phyloP scores from a whole-genome alignment of 2,888 invertebrate species.

The Callinectes sapidus region DNA sequence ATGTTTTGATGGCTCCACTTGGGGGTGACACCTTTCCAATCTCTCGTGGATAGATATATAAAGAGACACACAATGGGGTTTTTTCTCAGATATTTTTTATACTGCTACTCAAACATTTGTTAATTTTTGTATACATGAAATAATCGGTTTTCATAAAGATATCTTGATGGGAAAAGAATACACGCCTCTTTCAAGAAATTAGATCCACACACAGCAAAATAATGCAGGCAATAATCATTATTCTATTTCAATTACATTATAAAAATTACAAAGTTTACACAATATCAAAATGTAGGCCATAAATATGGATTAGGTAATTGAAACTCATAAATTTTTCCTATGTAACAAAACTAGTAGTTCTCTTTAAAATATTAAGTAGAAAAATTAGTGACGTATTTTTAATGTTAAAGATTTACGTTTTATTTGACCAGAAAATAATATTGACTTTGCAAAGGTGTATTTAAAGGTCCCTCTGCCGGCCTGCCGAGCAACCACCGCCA shows the following conservation, averaged over 20 bases:
- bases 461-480: background rate
- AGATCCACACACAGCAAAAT: no score
- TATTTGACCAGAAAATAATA: background rate
- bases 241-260: no score
- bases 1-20: conserved; percentile 65
- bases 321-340: background rate
- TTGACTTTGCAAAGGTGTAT: background rate
- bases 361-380: background rate
- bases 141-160: background rate
- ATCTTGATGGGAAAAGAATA: background rate
- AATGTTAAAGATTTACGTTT: background rate
- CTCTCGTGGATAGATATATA: background rate
- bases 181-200: background rate
- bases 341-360: no score
- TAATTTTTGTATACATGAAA: background rate
- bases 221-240: no score
- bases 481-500: background rate
- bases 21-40: conserved; percentile 15
- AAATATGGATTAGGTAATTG: background rate
- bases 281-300: no score
- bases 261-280: no score
- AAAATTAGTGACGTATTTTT: background rate
- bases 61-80: no score
- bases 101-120: background rate
- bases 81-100: background rate